These are phyloP conservation scores for Tridacna gigas DNA, from an alignment of 2,888 invertebrate species.

Conservation along the genomic window DNA sequence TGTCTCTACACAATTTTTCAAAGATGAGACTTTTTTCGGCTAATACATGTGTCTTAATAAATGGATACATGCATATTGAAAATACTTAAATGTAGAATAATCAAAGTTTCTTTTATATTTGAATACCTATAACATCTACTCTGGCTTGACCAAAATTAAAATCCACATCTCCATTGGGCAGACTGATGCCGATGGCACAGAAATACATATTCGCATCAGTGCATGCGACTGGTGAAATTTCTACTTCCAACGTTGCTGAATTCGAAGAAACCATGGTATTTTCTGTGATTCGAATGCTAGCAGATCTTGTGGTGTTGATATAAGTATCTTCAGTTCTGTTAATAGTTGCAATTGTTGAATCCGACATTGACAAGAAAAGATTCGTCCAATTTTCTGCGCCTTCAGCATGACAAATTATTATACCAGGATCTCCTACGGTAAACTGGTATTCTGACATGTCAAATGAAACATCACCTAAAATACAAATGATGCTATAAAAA, in stretches of 20 bases:
- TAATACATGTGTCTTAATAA: too few species aligned
- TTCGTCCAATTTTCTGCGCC: conserved; percentile 17
- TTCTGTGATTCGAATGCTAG: background rate
- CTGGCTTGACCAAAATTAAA: background rate
- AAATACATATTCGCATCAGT: background rate
- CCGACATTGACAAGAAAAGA: background rate
- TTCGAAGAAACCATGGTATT: background rate
- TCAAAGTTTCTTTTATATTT: too few species aligned
- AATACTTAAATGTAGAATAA: too few species aligned
- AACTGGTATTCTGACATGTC: background rate
- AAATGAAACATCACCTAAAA: conserved; percentile 20
- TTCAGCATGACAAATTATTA: background rate
- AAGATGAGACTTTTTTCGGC: too few species aligned
- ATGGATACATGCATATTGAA: too few species aligned
- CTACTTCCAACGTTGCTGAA: background rate
- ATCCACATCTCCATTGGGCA: background rate
- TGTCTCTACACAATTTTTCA: too few species aligned
- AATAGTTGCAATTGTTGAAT: background rate
- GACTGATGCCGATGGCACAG: background rate
- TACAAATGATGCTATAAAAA: too few species aligned
- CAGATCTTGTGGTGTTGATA: background rate
- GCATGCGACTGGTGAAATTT: background rate
- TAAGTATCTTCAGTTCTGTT: background rate
- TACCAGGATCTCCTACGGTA: background rate
- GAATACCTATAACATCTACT: background rate